These are phyloP conservation scores for Stegana nigrithorax DNA, from an alignment of 2,888 invertebrate genomes.

Conservation along the genomic window DNA sequence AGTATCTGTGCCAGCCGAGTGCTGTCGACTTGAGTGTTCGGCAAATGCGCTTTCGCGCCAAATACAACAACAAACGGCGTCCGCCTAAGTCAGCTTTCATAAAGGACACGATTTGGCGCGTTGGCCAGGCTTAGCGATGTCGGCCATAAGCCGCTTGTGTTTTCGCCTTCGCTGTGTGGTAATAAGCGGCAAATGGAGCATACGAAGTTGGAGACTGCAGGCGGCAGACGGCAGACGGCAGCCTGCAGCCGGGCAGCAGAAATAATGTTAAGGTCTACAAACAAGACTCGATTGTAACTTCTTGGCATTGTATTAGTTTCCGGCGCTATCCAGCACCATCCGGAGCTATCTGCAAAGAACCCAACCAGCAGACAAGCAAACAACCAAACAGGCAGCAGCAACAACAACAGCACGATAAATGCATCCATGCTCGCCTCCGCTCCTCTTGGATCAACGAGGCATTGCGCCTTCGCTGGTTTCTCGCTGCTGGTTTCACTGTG, in stretches of 20 bases:
- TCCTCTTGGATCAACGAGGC: background rate
- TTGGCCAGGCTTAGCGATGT: background rate
- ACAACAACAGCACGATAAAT: background rate
- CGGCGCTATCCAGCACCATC: background rate
- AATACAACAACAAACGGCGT: no score
- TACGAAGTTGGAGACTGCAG: no score
- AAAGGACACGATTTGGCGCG: no score
- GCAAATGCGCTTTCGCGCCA: background rate
- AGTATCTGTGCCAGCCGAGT: background rate
- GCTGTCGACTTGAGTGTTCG: background rate
- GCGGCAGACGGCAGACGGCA: background rate
- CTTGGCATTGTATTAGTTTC: constrained; percentile 16
- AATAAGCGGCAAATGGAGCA: no score
- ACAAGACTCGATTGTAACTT: constrained; percentile 12
- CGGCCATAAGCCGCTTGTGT: background rate
- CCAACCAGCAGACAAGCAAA: background rate
- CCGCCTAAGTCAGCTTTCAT: no score
- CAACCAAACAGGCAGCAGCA: background rate
- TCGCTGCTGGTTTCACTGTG: background rate
- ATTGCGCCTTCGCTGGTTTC: background rate
- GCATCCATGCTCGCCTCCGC: background rate
- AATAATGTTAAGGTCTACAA: background rate
- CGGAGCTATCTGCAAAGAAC: background rate
- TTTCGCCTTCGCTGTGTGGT: no score
- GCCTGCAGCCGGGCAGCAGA: background rate